Evolutionary conservation across 1,140 invertebrate genomes (phyloP).

Genomic region (Notospermus geniculatus): DNA sequence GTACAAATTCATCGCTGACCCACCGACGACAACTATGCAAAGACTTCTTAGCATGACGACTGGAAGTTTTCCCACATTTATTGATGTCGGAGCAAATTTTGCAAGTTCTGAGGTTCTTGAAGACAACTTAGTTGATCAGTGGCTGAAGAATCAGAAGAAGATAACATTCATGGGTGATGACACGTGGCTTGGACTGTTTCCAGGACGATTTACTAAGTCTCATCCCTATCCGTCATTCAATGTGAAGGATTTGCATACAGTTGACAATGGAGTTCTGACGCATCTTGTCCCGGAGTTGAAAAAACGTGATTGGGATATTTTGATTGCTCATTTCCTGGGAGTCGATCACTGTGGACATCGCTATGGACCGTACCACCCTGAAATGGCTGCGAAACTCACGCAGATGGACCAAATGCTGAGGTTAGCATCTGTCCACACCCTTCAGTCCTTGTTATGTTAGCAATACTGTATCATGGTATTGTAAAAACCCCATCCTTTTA

Average conservation of each 20-base stretch:
- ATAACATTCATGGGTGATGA: slow-evolving; percentile 92
- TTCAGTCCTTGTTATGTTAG: too few species aligned
- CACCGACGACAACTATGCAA: slow-evolving; percentile 95
- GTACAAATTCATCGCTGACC: slow-evolving; percentile 83
- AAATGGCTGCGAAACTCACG: slow-evolving; percentile 85
- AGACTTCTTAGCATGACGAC: slow-evolving; percentile 90
- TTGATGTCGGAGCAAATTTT: slow-evolving; percentile 84
- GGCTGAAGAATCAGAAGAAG: slow-evolving; percentile 60
- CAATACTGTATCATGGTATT: too few species aligned
- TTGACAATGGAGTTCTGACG: slow-evolving; percentile 75
- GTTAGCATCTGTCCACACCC: too few species aligned
- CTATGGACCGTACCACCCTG: slow-evolving; percentile 86
- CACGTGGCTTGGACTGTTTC: slow-evolving; percentile 78
- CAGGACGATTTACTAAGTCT: slow-evolving; percentile 69
- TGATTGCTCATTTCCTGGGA: slow-evolving; percentile 91
- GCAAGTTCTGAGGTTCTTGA: slow-evolving; percentile 82
- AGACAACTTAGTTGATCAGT: slow-evolving; percentile 89
- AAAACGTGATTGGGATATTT: slow-evolving; percentile 73
- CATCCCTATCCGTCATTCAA: slow-evolving; percentile 92
- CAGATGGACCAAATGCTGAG: slow-evolving; percentile 84
- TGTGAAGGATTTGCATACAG: slow-evolving; percentile 94
- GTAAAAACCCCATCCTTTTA: too few species aligned
- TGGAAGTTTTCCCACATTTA: slow-evolving; percentile 93
- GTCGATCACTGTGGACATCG: slow-evolving; percentile 95
- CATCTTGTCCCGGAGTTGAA: slow-evolving; percentile 68